Base-by-base conservation (phyloP, 1,140 invertebrate species). In the Nixonia krombeini region DNA sequence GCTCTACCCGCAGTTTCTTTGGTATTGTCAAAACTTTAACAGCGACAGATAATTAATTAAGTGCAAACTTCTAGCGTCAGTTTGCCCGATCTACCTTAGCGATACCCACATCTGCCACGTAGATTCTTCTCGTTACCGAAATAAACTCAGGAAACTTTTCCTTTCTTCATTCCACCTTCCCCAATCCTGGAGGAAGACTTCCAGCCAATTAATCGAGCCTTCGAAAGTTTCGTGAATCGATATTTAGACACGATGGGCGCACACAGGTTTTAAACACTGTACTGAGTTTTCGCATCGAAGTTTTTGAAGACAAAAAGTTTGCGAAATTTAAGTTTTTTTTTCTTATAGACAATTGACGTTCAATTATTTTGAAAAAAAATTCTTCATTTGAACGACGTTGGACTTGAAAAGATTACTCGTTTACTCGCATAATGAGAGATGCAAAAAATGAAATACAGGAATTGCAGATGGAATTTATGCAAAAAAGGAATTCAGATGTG, bases 41-140 rank as follows among this genome's bases (percentile, higher is more conserved):
- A 37, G 45, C 52, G 44, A 65, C 42, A 42, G 28, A 53, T 58
- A 47, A 46, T 53, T 59, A 59, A 59, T 59, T 49, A 59, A 59
- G 49, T 53, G 50, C 33, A 45, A 62, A 47, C 41, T 47, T 53
- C 31, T 5, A 15, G 37, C 37, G 37, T 40, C 15, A 40, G 15
- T 21, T 21, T 23, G 10, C 18, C 41, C 42, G 42, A 52, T 62
- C 58, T 44, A n/a, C n/a, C n/a, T n/a, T n/a, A n/a, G 52, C 21
- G 52, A 56, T 40, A 31, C 37, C 52, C 47, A 56, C 29, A 47
- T 38, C 38, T 47, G 21, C 21, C 42, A 45, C 42, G 21, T 21
- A 21, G 21, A 21, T 21, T 21, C 33, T 18, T 10, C 46, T 12
- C 28, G 40, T 49, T 44, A 17, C 9, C 49, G 41, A 52, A 61